These are phyloP conservation scores for Pao palembangensis DNA, from an alignment of 2,113 vertebrate genomes.

Conservation along the genomic window DNA sequence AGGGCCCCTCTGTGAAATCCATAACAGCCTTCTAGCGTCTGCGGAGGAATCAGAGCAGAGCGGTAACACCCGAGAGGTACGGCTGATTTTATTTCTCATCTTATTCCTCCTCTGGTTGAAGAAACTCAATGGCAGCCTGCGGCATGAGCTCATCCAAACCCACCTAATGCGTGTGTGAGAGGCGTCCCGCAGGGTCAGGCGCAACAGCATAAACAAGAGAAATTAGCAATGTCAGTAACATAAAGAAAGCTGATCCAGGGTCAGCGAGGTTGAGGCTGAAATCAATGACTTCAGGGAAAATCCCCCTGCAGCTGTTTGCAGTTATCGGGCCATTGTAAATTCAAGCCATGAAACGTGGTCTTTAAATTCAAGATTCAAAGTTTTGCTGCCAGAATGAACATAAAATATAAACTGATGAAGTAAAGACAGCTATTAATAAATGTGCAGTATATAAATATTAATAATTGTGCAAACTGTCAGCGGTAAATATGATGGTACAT, in stretches of 20 bases:
- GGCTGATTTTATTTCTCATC: constrained; percentile 23
- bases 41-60: constrained; percentile 26
- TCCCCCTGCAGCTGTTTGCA: not conserved
- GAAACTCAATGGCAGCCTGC: constrained; percentile 24
- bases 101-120: constrained; percentile 22
- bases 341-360: not conserved
- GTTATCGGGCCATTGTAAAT: constrained; percentile 3
- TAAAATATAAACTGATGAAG: no score
- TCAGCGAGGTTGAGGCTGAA: not conserved
- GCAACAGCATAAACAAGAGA: constrained; percentile 22
- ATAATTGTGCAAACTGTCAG: no score
- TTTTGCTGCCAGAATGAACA: no score
- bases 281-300: not conserved
- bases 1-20: constrained; percentile 27
- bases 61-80: not conserved
- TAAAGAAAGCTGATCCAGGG: constrained; percentile 29
- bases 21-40: constrained; percentile 20
- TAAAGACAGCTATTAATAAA: no score
- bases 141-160: constrained; percentile 62
- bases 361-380: no score
- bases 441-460: no score
- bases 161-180: constrained; percentile 34
- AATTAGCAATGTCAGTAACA: constrained; percentile 22
- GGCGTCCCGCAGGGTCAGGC: constrained; percentile 42
- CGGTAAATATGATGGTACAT: no score